Base-by-base conservation (phyloP, 2,113 vertebrate genomes). In the Dromaius novaehollandiae region DNA sequence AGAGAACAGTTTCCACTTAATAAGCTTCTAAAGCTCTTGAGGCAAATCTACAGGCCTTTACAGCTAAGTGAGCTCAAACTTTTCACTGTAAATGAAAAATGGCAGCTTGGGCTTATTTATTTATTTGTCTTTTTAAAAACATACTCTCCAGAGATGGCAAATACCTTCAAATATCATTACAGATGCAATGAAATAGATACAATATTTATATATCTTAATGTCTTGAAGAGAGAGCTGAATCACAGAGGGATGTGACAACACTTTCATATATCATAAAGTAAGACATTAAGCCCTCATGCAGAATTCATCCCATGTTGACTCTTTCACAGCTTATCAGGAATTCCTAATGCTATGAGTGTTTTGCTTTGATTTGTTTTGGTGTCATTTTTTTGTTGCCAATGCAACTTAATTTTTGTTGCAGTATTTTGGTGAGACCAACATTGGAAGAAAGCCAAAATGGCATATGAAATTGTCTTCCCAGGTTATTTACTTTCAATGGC, bases 1-100 rank as follows among this genome's bases (percentile, higher is more conserved):
- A 38, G 85, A 79, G 21, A 86, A 91, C 32, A n/a, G 30, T 86
- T 95, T 89, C 46, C 28, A n/a, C 73, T 97, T 84, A 89, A 90
- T 87, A 79, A 44, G 25, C 17, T 42, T 93, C 61, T 71, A 80
- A 90, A 56, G 7, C 26, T 94, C 34, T 61, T 78, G 90, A 32
- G 64, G 44, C 58, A 93, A 90, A 91, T 82, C 55, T 46, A 11
- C 44, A 80, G 26, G 44, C 10, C 34, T 86, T 80, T 83, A 60
- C 71, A 26, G 24, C 50, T 92, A 85, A 95, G 48, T 28, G 28
- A 70, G 64, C 82, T 89, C 19, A 89, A 89, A 82, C 60, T 91
- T 94, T 63, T 84, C 38, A 40, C 0, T 77, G 24, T 58, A 95
- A 95, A 91, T 50, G 28, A 61, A 80, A 40, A 48, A 88, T 83